These are phyloP conservation scores for Micromussa lordhowensis DNA, from an alignment of 92 coral and sea anemone genomes.

Conservation along the genomic window DNA sequence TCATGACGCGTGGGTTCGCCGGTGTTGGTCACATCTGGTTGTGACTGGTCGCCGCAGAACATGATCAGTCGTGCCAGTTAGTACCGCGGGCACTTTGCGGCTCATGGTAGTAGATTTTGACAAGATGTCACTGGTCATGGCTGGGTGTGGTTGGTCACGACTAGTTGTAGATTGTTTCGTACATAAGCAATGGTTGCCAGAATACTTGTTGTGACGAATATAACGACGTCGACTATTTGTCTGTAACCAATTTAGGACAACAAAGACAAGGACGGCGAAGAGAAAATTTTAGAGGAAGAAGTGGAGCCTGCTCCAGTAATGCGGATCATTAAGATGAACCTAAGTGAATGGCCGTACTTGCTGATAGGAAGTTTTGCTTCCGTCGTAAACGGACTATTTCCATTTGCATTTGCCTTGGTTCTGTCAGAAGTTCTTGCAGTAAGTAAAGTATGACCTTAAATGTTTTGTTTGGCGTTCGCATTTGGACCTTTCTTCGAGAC, in stretches of 20 bases:
- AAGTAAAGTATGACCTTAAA: slow-evolving; percentile 31
- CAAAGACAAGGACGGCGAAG: slow-evolving; percentile 49
- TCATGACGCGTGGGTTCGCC: neutral
- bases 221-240: neutral
- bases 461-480: neutral
- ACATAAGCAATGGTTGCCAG: too few species aligned
- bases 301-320: slow-evolving; percentile 82
- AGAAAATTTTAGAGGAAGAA: slow-evolving; percentile 76
- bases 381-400: slow-evolving; percentile 72
- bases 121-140: neutral
- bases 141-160: neutral
- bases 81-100: neutral
- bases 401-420: slow-evolving; percentile 87
- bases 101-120: neutral
- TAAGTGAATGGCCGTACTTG: slow-evolving; percentile 81
- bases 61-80: neutral
- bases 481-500: neutral
- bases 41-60: neutral
- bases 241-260: neutral
- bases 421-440: slow-evolving; percentile 85
- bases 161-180: too few species aligned
- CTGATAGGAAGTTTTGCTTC: slow-evolving; percentile 73
- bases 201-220: too few species aligned
- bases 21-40: neutral
- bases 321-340: slow-evolving; percentile 74